A percentile compares a stretch with the other conserved stretches of the same genome.
Conservation (phyloP, 2,113 vertebrate genomes). For the Alethe diademata region DNA sequence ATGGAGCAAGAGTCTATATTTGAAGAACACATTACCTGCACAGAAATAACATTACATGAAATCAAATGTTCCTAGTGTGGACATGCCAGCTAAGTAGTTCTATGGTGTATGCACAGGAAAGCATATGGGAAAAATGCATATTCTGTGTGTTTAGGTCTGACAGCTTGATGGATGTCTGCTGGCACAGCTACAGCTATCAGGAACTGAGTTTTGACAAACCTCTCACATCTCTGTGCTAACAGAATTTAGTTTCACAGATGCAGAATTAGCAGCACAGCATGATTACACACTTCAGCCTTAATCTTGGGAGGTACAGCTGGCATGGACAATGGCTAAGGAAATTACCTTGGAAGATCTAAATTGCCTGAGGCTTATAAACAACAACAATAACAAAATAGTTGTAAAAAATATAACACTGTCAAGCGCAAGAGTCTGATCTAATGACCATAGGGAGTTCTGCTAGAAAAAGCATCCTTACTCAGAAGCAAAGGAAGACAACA, state of each 20-base stretch:
- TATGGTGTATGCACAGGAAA: not conserved
- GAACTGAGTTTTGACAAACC: constrained; percentile 29
- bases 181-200: not conserved
- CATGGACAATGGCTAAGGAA: not conserved
- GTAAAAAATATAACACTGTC: not conserved
- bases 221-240: not conserved
- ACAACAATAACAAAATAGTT: not conserved
- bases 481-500: not conserved
- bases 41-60: not conserved
- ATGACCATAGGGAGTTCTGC: not conserved
- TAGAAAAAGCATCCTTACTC: not conserved
- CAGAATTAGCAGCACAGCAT: constrained; percentile 44
- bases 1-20: not conserved
- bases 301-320: constrained; percentile 20
- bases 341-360: not conserved
- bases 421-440: not conserved
- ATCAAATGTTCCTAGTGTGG: not conserved
- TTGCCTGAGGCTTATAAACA: not conserved
- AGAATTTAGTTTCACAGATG: constrained; percentile 38
- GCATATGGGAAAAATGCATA: not conserved
- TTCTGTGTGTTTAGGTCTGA: not conserved
- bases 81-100: not conserved
- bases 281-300: constrained; percentile 7
- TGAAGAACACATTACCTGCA: not conserved
- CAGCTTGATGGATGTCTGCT: constrained; percentile 29